A percentile compares a stretch with the other conserved stretches of the same genome.
These are phyloP conservation scores for Leptinotarsa lineolata DNA, from an alignment of 1,140 invertebrate species.

Conservation along the genomic window DNA sequence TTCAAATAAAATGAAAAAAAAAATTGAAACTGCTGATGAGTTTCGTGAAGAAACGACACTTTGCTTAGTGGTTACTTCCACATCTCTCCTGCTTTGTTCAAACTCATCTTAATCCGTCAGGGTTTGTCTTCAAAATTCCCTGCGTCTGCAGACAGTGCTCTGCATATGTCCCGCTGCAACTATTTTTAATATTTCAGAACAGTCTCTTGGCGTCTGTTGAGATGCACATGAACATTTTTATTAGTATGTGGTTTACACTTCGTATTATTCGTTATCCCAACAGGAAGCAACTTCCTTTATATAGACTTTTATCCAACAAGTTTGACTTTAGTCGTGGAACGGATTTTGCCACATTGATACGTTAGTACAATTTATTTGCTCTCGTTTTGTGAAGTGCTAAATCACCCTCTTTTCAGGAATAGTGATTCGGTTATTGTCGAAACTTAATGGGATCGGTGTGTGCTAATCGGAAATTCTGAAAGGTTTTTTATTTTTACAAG, in stretches of 20 bases:
- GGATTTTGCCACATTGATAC: too few relatives aligned
- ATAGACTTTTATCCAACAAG: slow-evolving; percentile 5
- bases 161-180: slow-evolving; percentile 18
- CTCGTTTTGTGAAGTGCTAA: neutral
- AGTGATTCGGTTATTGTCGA: neutral
- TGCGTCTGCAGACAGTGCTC: neutral
- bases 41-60: too few relatives aligned
- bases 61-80: too few relatives aligned
- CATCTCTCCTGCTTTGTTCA: too few relatives aligned
- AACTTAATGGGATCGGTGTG: neutral
- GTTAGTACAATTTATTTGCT: neutral
- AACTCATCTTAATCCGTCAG: too few relatives aligned
- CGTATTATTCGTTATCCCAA: slow-evolving; percentile 5
- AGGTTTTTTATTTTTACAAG: neutral
- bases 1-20: too few relatives aligned
- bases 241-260: slow-evolving; percentile 22
- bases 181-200: slow-evolving; percentile 23
- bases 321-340: neutral
- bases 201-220: slow-evolving; percentile 16
- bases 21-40: too few relatives aligned
- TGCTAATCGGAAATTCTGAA: slow-evolving; percentile 9
- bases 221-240: slow-evolving; percentile 23
- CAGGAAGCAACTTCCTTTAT: slow-evolving; percentile 23
- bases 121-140: neutral
- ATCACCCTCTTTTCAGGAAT: neutral